Conservation (phyloP, 2,888 invertebrate species). For the Agrilus cyanescens region DNA sequence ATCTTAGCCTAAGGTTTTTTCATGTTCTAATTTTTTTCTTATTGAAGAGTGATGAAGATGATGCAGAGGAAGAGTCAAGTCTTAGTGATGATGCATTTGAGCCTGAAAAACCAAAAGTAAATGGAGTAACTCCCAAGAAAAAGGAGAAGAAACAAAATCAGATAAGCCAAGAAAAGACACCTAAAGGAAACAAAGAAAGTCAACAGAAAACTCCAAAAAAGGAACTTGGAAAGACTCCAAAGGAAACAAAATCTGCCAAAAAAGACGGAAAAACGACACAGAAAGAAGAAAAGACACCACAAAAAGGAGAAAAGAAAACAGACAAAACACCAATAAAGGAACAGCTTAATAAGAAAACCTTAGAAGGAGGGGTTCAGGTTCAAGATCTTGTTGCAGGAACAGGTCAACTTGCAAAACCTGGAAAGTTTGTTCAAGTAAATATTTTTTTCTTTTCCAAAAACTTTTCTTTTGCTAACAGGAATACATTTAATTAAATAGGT, state of each 20-base stretch:
- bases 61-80: slow-evolving; percentile 14
- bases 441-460: not conserved
- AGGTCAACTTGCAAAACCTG: slow-evolving; percentile 65
- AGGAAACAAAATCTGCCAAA: slow-evolving; percentile 22
- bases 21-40: not conserved
- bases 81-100: slow-evolving; percentile 20
- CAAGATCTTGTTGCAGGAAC: slow-evolving; percentile 72
- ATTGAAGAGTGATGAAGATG: not conserved
- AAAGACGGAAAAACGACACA: slow-evolving; percentile 30
- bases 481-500: slow-evolving; percentile 38
- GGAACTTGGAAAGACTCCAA: slow-evolving; percentile 11
- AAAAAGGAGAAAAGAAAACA: slow-evolving; percentile 13
- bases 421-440: slow-evolving; percentile 53
- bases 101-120: slow-evolving; percentile 23
- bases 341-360: slow-evolving; percentile 38
- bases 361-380: slow-evolving; percentile 68
- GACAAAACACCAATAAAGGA: slow-evolving; percentile 15
- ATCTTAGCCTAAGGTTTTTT: not conserved
- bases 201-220: slow-evolving; percentile 26
- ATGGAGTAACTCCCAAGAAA: slow-evolving; percentile 14
- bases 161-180: slow-evolving; percentile 10
- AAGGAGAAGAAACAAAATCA: slow-evolving; percentile 13
- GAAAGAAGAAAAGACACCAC: slow-evolving; percentile 18
- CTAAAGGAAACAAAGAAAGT: slow-evolving; percentile 26
- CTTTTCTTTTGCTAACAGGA: not conserved